These are phyloP conservation scores for Prochilodus magdalenae DNA, from an alignment of 2,113 vertebrate genomes.

Conservation along the genomic window DNA sequence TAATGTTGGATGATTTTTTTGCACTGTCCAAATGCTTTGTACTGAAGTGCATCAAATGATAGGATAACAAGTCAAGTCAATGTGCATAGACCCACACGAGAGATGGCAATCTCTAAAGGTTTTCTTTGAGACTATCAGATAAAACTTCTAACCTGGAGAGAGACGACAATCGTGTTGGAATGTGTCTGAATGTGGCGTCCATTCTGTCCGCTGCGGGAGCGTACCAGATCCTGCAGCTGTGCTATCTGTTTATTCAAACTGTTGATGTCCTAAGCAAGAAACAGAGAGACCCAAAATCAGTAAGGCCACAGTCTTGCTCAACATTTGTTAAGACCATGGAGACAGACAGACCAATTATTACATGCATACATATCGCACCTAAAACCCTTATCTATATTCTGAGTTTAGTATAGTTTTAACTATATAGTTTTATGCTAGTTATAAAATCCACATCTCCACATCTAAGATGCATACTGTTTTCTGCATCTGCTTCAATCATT, in stretches of 20 bases:
- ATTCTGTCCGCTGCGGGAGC: constrained; percentile 82
- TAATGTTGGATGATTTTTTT: background rate
- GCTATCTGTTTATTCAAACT: constrained; percentile 94
- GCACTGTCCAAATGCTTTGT: constrained; percentile 5
- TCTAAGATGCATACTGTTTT: no score
- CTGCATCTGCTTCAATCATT: no score
- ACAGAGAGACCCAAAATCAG: constrained; percentile 10
- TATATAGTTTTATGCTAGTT: no score
- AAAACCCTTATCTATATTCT: background rate
- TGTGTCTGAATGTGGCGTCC: constrained; percentile 90
- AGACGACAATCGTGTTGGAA: constrained; percentile 94
- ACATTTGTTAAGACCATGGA: background rate
- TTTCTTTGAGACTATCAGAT: background rate
- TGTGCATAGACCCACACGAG: background rate
- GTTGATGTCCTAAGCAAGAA: constrained; percentile 84
- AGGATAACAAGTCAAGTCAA: background rate
- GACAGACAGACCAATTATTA: background rate
- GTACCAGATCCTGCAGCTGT: constrained; percentile 89
- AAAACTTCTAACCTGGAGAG: constrained; percentile 82
- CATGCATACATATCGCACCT: background rate
- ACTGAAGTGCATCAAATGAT: background rate
- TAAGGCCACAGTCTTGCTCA: background rate
- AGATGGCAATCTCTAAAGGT: background rate
- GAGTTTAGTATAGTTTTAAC: no score
- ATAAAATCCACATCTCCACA: no score